Conservation (phyloP, 1,140 invertebrate genomes). For the Ladona fulva region DNA sequence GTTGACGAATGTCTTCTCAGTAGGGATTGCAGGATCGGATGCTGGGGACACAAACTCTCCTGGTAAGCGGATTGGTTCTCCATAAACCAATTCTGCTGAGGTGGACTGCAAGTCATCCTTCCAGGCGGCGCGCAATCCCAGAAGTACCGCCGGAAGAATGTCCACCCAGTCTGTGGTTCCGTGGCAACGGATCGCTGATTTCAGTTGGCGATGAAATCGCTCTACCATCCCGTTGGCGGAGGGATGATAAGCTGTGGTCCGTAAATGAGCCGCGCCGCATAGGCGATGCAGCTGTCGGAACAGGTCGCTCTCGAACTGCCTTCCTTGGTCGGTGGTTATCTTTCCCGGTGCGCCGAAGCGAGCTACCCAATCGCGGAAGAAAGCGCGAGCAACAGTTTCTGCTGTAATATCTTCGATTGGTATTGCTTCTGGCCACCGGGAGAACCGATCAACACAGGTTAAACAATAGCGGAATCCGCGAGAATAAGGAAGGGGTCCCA, state of each 20-base stretch:
- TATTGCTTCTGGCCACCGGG: constrained; percentile 36
- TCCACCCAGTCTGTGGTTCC: constrained; percentile 20
- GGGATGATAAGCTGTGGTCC: constrained; percentile 21
- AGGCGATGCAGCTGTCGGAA: too few relatives aligned
- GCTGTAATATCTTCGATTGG: constrained; percentile 33
- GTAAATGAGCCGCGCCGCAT: too few relatives aligned
- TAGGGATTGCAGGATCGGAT: too few relatives aligned
- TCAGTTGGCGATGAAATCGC: constrained; percentile 1
- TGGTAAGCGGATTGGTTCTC: constrained; percentile 22
- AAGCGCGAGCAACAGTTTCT: constrained; percentile 29
- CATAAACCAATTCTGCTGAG: too few relatives aligned
- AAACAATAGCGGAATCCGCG: constrained; percentile 32
- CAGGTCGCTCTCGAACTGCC: constrained; percentile 35
- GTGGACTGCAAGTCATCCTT: constrained; percentile 29
- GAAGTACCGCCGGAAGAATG: constrained; percentile 24
- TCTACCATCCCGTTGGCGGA: constrained; percentile 17
- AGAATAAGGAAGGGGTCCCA: constrained; percentile 35
- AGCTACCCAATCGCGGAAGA: constrained; percentile 32
- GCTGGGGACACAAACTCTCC: constrained; percentile 26
- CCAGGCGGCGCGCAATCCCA: constrained; percentile 22
- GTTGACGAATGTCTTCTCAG: too few relatives aligned
- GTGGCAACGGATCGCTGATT: constrained; percentile 17
- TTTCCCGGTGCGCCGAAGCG: constrained; percentile 28
- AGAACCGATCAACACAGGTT: constrained; percentile 37
- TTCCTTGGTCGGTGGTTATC: constrained; percentile 32